These are phyloP conservation scores for Odontesthes bonariensis DNA, from an alignment of 2,113 vertebrate species.

Conservation along the genomic window DNA sequence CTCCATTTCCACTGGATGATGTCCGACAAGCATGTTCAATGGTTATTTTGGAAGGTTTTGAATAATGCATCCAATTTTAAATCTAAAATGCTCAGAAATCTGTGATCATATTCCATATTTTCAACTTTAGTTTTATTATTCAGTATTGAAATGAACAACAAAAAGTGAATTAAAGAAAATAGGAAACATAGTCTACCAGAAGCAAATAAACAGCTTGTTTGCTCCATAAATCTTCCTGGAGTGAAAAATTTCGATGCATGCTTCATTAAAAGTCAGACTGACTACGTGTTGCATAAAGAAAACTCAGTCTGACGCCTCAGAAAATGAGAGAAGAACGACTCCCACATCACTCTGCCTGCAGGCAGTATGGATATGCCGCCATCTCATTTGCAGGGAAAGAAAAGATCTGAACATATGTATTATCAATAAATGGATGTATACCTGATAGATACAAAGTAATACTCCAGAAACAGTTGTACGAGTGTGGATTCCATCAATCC, in stretches of 20 bases:
- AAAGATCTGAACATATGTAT: background rate
- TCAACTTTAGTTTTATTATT: too few species aligned
- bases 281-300: conserved; percentile 3
- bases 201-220: background rate
- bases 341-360: background rate
- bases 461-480: background rate
- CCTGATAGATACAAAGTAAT: conserved; percentile 4
- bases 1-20: background rate
- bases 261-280: conserved; percentile 16
- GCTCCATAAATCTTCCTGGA: background rate
- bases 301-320: conserved; percentile 2
- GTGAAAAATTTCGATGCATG: background rate
- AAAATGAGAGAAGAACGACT: conserved; percentile 10
- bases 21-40: background rate
- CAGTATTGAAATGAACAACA: too few species aligned
- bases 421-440: background rate
- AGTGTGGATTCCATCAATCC: background rate
- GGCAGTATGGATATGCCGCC: background rate
- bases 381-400: conserved; percentile 10
- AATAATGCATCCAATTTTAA: background rate
- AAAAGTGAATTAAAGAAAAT: too few species aligned
- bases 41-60: background rate
- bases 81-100: background rate
- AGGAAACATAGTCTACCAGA: too few species aligned
- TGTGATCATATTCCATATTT: background rate